Conservation (phyloP, 2,797 vertebrate species). For the Orestias chungarensis region DNA sequence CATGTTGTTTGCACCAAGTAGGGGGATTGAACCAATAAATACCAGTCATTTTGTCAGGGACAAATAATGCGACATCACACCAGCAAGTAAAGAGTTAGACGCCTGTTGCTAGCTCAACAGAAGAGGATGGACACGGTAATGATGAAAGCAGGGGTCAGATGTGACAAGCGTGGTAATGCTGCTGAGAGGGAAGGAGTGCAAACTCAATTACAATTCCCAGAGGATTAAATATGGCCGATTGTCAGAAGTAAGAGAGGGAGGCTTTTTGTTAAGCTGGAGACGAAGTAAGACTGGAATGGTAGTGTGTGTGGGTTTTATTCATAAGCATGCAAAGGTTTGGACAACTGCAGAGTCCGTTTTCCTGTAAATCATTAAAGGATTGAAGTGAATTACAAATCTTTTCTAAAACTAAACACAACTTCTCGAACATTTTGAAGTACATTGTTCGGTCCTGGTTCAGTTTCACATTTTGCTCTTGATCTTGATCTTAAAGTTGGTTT, state of each 20-base stretch:
- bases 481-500: not conserved
- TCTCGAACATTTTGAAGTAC: not conserved
- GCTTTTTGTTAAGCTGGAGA: conserved; percentile 53
- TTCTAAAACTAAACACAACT: not conserved
- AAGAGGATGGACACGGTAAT: conserved; percentile 15
- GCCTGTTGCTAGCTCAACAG: conserved; percentile 26
- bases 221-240: conserved; percentile 75
- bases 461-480: not conserved
- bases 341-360: not conserved
- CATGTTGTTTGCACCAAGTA: conserved; percentile 17
- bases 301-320: conserved; percentile 11
- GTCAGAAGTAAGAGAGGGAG: conserved; percentile 64
- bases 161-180: conserved; percentile 61
- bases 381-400: no score
- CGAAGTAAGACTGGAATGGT: conserved; percentile 38
- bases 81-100: conserved; percentile 18
- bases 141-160: conserved; percentile 60
- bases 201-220: conserved; percentile 74
- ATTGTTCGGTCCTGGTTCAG: not conserved
- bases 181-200: conserved; percentile 61
- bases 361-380: not conserved
- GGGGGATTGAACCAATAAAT: conserved; percentile 28
- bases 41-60: conserved; percentile 23
- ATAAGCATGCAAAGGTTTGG: conserved; percentile 4
- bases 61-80: conserved; percentile 27